These are phyloP conservation scores for Channa striata DNA, from an alignment of 2,797 vertebrate species.

Conservation along the genomic window DNA sequence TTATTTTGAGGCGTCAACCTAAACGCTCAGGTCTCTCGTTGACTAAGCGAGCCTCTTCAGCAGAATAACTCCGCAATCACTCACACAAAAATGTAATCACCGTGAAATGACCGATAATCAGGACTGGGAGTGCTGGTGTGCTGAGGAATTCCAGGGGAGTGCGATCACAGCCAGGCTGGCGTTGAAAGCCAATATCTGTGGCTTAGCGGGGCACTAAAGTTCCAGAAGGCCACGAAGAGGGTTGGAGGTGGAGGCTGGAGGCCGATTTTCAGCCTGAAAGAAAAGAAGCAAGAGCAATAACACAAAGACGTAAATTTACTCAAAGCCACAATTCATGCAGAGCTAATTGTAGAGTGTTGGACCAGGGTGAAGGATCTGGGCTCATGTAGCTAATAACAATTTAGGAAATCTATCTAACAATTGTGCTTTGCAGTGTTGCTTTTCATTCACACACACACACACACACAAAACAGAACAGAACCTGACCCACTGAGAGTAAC, in stretches of 20 bases:
- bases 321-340: too few relatives aligned
- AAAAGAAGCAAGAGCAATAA: too few relatives aligned
- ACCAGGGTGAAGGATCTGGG: too few relatives aligned
- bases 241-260: background rate
- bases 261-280: background rate
- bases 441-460: too few relatives aligned
- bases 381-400: too few relatives aligned
- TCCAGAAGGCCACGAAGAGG: slow-evolving; percentile 29
- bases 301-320: too few relatives aligned
- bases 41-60: slow-evolving; percentile 2
- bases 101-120: slow-evolving; percentile 56
- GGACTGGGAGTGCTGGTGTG: slow-evolving; percentile 46
- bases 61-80: slow-evolving; percentile 50
- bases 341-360: too few relatives aligned
- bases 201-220: slow-evolving; percentile 54
- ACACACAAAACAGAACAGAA: too few relatives aligned
- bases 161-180: slow-evolving; percentile 62
- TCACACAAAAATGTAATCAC: slow-evolving; percentile 51
- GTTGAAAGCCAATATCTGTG: slow-evolving; percentile 72
- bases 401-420: too few relatives aligned
- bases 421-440: too few relatives aligned
- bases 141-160: slow-evolving; percentile 72
- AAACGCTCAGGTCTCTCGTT: slow-evolving; percentile 1
- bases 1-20: slow-evolving; percentile 17
- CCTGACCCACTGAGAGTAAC: too few relatives aligned